A percentile compares a stretch with the other conserved stretches of the same genome.
These are phyloP conservation scores for Colletes latitarsis DNA, from an alignment of 1,140 invertebrate genomes.

Conservation along the genomic window DNA sequence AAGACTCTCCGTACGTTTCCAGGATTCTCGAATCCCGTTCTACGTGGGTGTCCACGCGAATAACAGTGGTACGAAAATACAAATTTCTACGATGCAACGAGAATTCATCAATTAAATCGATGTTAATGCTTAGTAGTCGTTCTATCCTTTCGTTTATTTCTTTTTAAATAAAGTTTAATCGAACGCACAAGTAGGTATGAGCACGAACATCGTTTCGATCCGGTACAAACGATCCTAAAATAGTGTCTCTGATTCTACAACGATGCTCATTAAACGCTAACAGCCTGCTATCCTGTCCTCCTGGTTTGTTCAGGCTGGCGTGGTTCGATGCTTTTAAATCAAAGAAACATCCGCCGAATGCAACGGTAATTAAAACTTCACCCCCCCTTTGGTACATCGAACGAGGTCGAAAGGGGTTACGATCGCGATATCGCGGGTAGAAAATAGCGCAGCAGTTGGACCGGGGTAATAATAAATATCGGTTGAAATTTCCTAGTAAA, in stretches of 20 bases:
- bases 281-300: not conserved
- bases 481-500: constrained; percentile 27
- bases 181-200: too few species aligned
- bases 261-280: not conserved
- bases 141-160: too few species aligned
- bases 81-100: too few species aligned
- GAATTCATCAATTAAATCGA: too few species aligned
- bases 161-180: not conserved
- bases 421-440: not conserved
- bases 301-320: too few species aligned
- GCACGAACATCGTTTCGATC: not conserved
- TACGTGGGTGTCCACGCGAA: too few species aligned
- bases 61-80: too few species aligned
- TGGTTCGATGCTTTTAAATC: not conserved
- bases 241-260: not conserved
- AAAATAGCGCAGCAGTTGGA: not conserved
- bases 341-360: not conserved
- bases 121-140: too few species aligned
- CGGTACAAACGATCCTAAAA: not conserved
- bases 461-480: constrained; percentile 28
- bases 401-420: not conserved
- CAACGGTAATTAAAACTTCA: constrained; percentile 25
- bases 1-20: too few species aligned
- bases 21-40: too few species aligned
- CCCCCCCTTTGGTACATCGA: not conserved